Evolutionary conservation across 2,888 invertebrate species (phyloP), one percentile per base, ranked within the genome.

Genomic region (Dynastes tityus): DNA sequence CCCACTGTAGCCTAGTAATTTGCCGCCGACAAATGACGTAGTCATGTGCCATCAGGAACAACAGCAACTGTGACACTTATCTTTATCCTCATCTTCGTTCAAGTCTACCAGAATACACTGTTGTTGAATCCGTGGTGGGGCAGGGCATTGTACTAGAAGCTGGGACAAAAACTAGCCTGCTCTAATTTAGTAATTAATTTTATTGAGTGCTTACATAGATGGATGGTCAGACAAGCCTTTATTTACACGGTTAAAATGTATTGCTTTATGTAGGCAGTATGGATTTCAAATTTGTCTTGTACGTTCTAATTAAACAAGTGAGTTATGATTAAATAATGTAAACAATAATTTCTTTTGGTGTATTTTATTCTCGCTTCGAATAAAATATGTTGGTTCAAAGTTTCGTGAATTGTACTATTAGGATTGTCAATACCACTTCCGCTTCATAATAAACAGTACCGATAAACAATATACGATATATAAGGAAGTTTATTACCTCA

Each of bases 141-240:
- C 29, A 74, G 63, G 63, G 61, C 73, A 74, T 61, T 74, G 73
- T 74, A 74, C 73, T 74, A 45, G 61, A 61, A 63, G 45, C 45
- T 61, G 45, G 73, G 27, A 73, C 61, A 73, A 61, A 73, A 73
- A 71, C 61, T 61, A 73, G 73, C 73, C 45, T 16, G 61, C 40
- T 73, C 61, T 73, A 73, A 73, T 61, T 73, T 73, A 73, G 73
- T 74, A 74, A 74, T 74, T 74, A 61, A 74, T 74, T 74, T 61
- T 45, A 61, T 74, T 74, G 27, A 74, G 61, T 55, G 73, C 29
- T 74, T 74, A 45, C 61, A 74, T 74, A 61, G 73, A 74, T 61
- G 53, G 55, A 74, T 61, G 45, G 45, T 32, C 61, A 49, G 61
- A 40, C 61, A 61, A 74, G 73, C 73, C 45, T 74, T 27, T 27